Percentiles rank a stretch among this genome's conserved stretches.
These are phyloP conservation scores for Papilio xuthus DNA, from an alignment of 1,140 invertebrate species.

Conservation along the genomic window DNA sequence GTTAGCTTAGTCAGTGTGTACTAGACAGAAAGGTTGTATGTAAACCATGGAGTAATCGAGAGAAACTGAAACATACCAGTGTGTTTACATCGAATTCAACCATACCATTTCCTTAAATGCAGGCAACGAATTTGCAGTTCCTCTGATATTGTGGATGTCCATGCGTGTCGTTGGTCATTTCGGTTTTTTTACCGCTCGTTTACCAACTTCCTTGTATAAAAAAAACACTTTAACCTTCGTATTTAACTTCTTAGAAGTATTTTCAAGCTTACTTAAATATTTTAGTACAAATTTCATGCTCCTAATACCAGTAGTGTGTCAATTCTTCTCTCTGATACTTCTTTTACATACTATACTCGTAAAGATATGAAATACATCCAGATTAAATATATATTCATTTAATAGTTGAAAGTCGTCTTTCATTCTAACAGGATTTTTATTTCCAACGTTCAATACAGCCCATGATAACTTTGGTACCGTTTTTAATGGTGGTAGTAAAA, in stretches of 20 bases:
- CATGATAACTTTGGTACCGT: slow-evolving; percentile 48
- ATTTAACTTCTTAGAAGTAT: too few species aligned
- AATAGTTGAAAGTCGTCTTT: neutral
- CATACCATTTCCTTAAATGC: too few species aligned
- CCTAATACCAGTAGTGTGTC: neutral
- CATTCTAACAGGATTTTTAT: neutral
- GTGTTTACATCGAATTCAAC: too few species aligned
- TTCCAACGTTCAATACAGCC: slow-evolving; percentile 42
- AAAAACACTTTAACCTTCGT: too few species aligned
- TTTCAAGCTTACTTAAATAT: neutral
- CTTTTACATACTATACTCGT: neutral
- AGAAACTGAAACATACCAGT: too few species aligned
- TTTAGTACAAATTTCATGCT: neutral
- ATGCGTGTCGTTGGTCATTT: too few species aligned
- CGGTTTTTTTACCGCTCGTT: too few species aligned
- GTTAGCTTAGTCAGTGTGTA: neutral
- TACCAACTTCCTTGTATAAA: too few species aligned
- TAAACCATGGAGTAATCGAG: too few species aligned
- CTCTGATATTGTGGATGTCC: too few species aligned
- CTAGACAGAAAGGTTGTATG: too few species aligned
- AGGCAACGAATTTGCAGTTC: too few species aligned
- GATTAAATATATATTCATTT: neutral
- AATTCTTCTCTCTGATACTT: neutral
- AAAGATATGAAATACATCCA: neutral
- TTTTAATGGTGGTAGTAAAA: slow-evolving; percentile 43